Conservation (phyloP, 2,888 invertebrate genomes). For the Tipula vernalis region DNA sequence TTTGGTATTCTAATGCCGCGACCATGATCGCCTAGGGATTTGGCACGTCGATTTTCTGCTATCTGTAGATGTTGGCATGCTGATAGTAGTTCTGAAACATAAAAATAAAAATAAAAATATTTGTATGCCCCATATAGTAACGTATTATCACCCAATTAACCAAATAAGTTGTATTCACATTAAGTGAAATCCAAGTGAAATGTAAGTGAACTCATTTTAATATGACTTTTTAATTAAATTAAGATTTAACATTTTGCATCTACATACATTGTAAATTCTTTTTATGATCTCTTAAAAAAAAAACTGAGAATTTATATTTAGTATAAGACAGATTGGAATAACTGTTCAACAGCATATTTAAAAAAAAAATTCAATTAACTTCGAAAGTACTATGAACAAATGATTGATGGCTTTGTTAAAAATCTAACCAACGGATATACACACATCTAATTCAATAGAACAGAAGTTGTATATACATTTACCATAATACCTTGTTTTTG, state of each 20-base stretch:
- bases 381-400: not conserved
- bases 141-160: not conserved
- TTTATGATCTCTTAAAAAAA: not conserved
- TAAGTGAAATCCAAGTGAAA: not conserved
- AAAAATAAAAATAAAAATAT: not conserved
- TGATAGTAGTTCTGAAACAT: slow-evolving; percentile 29
- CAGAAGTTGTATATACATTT: not conserved
- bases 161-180: not conserved
- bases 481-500: not conserved
- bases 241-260: not conserved
- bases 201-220: not conserved
- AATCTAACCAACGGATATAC: not conserved
- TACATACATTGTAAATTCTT: no score
- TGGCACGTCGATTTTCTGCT: slow-evolving; percentile 48
- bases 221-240: not conserved
- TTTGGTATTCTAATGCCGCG: slow-evolving; percentile 50
- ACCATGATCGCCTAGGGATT: slow-evolving; percentile 39
- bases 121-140: not conserved
- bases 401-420: not conserved
- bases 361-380: not conserved
- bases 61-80: slow-evolving; percentile 55
- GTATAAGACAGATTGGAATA: not conserved
- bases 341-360: not conserved
- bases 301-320: not conserved
- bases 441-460: not conserved